A percentile compares a stretch with the other conserved stretches of the same genome.
Conservation (phyloP, 2,113 vertebrate species). For the Chionis minor region DNA sequence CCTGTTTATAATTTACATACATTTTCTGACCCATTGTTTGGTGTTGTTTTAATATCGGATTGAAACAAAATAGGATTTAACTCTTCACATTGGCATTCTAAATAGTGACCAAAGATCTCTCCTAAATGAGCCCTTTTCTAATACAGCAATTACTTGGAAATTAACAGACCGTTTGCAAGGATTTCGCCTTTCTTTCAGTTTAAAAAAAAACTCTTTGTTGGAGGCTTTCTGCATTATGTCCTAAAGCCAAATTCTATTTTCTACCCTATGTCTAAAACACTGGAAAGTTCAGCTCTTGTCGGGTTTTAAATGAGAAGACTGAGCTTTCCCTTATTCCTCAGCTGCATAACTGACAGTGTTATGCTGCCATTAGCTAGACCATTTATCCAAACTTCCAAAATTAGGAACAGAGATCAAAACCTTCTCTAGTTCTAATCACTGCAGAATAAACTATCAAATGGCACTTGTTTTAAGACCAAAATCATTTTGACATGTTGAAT, state of each 20-base stretch:
- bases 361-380: not conserved
- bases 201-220: not conserved
- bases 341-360: not conserved
- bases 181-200: not conserved
- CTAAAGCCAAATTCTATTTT: not conserved
- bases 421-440: not conserved
- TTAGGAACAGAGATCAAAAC: not conserved
- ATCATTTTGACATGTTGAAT: not conserved
- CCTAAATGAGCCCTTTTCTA: not conserved
- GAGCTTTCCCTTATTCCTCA: not conserved
- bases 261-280: not conserved
- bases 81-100: not conserved
- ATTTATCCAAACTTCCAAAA: not conserved
- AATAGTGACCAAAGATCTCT: not conserved
- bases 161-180: not conserved
- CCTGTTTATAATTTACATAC: conserved; percentile 11
- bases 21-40: conserved; percentile 17
- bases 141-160: conserved; percentile 7
- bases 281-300: not conserved
- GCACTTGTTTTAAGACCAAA: not conserved
- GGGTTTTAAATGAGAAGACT: not conserved
- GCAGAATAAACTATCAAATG: not conserved
- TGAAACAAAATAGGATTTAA: conserved; percentile 15
- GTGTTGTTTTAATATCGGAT: not conserved
- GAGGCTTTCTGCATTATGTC: not conserved